Base-by-base conservation (phyloP, 2,797 vertebrate genomes). In the Sebastes aleutianus region DNA sequence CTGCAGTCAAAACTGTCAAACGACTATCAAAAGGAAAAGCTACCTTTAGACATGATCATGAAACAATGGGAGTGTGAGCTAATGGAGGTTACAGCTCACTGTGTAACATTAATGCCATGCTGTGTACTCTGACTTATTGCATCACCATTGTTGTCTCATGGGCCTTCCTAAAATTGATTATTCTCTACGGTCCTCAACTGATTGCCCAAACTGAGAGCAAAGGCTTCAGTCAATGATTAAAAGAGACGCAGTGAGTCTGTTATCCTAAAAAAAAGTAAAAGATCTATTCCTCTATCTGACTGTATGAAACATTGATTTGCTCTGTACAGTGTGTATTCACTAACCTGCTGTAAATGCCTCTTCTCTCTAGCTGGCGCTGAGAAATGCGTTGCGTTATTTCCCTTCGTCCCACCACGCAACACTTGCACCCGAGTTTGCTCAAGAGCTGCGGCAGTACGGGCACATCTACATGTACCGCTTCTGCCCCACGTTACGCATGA, bases 401-500 rank as follows among this genome's bases (percentile, higher is more conserved):
- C 97, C 97, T 4, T 86, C 95, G 0, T 91, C 94, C 56, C 85
- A 96, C 47, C 98, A 99, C 12, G 83, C 91, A 62, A 93, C 91
- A 2, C 93, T 99, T 66, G 98, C 94, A 0, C 87, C 92, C 0
- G 98, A 99, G 86, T 99, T 99, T 89, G 97, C 96, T 24, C 95
- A 97, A 87, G 98, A 99, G 89, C 96, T 99, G 85, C 93, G 88
- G 34, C 94, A 94, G 24, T 97, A 97, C 0, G 98, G 99, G 0
- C 98, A 99, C 84, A 97, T 99, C 81, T 99, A 99, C 86, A 99
- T 99, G 98, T 99, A 99, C 89, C 96, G 98, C 39, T 98, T 99
- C 92, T 97, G 93, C 81, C 98, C 98, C n/a, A 63, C 79, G 2
- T 79, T 96, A 5, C 91, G 87, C 64, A 96, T 99, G 96, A 98